A percentile compares a stretch with the other conserved stretches of the same genome.
Evolutionary conservation across 2,797 vertebrate genomes (phyloP).

Genomic region (Mormyrops boulengeri): DNA sequence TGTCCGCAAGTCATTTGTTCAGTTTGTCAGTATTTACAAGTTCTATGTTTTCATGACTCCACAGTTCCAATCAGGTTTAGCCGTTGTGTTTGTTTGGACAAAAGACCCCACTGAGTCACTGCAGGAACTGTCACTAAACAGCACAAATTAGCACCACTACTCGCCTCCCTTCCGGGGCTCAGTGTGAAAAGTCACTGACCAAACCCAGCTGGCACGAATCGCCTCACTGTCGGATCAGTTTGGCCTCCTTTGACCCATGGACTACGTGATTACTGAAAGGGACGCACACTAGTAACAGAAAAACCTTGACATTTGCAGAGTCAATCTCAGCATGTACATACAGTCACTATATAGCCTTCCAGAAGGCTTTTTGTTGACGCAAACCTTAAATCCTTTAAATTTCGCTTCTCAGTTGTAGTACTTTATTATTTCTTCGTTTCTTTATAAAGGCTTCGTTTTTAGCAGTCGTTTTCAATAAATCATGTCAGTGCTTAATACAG

Average conservation of each 20-base stretch:
- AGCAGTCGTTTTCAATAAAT: neutral
- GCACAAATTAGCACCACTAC: neutral
- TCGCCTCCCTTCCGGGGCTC: neutral
- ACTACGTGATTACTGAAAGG: neutral
- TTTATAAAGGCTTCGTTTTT: neutral
- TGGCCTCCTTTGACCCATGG: neutral
- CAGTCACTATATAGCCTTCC: neutral
- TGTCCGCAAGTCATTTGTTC: neutral
- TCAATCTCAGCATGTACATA: neutral
- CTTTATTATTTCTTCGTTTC: neutral
- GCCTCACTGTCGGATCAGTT: neutral
- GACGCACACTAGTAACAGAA: neutral
- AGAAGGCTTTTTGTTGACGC: neutral
- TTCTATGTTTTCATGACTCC: neutral
- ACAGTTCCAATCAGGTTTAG: neutral
- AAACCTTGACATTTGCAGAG: neutral
- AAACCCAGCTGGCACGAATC: neutral
- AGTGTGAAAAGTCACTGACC: neutral
- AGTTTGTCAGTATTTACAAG: neutral
- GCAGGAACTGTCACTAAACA: neutral
- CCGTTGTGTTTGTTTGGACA: neutral
- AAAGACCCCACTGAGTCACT: neutral
- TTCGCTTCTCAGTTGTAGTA: neutral
- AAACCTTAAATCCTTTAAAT: neutral
- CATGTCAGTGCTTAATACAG: neutral